Evolutionary conservation across 1,140 invertebrate species (phyloP).

Genomic region (Nilaparvata lugens): DNA sequence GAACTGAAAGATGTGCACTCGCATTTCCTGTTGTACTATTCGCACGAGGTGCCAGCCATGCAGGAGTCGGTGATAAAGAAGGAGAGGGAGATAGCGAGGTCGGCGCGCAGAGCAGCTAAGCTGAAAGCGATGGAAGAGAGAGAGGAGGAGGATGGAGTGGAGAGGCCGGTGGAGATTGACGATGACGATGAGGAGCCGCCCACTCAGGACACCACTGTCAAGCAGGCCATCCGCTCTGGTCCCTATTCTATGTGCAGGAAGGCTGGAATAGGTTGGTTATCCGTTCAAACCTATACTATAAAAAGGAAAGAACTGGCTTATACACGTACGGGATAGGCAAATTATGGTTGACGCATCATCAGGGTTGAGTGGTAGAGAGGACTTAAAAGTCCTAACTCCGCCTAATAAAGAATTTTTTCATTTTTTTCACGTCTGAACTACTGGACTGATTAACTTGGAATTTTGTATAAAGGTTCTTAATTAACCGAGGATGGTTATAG

Average conservation of each 20-base stretch:
- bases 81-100: constrained; percentile 40
- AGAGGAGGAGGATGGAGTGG: constrained; percentile 47
- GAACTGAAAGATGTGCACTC: constrained; percentile 88
- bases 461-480: too few relatives aligned
- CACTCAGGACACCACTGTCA: constrained; percentile 53
- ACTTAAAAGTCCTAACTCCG: too few relatives aligned
- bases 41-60: constrained; percentile 47
- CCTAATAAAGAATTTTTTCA: too few relatives aligned
- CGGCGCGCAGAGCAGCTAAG: constrained; percentile 46
- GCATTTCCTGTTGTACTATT: constrained; percentile 90
- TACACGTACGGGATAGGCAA: too few relatives aligned
- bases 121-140: constrained; percentile 30
- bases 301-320: too few relatives aligned
- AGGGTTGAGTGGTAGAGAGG: too few relatives aligned
- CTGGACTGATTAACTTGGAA: too few relatives aligned
- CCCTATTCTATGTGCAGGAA: constrained; percentile 79
- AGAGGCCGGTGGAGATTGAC: constrained; percentile 23
- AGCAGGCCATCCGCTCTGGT: constrained; percentile 77
- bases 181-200: constrained; percentile 47
- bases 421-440: too few relatives aligned
- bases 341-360: too few relatives aligned
- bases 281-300: too few relatives aligned
- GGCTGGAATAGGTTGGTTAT: constrained; percentile 60
- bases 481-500: too few relatives aligned
- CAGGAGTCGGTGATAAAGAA: constrained; percentile 39